phyloP scores from a whole-genome alignment of 2,797 vertebrate species.

The Coendou prehensilis region DNA sequence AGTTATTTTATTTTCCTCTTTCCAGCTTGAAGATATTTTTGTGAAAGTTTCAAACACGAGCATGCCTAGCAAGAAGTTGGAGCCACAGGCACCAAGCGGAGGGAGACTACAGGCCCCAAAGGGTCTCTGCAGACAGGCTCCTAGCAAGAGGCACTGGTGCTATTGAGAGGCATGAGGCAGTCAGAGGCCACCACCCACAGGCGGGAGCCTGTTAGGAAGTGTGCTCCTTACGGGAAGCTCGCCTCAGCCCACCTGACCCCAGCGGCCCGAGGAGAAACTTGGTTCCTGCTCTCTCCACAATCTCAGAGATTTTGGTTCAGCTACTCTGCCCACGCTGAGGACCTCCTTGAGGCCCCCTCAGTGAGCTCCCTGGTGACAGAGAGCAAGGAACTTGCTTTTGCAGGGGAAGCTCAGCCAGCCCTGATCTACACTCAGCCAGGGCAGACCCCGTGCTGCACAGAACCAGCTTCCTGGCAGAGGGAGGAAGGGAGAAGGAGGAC shows the following conservation, averaged over 20 bases:
- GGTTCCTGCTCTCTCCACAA: background rate
- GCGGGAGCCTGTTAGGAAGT: background rate
- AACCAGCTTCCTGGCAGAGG: background rate
- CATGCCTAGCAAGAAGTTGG: background rate
- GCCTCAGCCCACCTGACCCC: background rate
- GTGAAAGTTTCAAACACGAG: slow-evolving; percentile 34
- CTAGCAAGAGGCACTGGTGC: background rate
- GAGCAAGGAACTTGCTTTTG: background rate
- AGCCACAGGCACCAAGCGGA: background rate
- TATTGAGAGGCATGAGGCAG: background rate
- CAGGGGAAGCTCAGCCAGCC: no score
- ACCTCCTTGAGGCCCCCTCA: background rate
- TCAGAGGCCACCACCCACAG: background rate
- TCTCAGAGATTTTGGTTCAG: background rate
- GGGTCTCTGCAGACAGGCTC: background rate
- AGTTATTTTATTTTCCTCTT: slow-evolving; percentile 58
- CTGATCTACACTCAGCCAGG: background rate
- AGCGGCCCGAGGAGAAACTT: background rate
- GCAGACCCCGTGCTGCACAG: background rate
- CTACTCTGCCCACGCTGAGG: background rate
- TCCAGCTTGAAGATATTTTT: slow-evolving; percentile 65
- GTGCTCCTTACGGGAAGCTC: background rate
- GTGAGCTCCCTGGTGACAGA: background rate
- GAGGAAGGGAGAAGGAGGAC: background rate
- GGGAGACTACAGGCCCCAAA: no score